Percentiles rank a stretch among this genome's conserved stretches.
Evolutionary conservation across 1,140 invertebrate genomes (phyloP).

Genomic region (Gonioctena quinquepunctata): DNA sequence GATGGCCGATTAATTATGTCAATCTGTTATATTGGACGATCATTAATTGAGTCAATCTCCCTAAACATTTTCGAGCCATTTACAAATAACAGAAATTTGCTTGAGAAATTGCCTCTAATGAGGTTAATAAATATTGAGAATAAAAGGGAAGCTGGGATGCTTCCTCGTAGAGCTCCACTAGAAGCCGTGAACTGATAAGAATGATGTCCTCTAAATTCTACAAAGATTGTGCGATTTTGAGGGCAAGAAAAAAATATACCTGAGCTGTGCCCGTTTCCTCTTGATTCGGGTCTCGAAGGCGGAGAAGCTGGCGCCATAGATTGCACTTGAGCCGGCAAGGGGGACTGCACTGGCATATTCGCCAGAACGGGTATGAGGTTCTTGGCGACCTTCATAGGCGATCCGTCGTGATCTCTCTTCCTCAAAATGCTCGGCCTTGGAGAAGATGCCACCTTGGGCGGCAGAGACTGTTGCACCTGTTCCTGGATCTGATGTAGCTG

Average conservation of each 20-base stretch:
- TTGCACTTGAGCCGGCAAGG: conserved; percentile 9
- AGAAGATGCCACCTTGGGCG: conserved; percentile 48
- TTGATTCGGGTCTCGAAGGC: conserved; percentile 58
- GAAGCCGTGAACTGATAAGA: no score
- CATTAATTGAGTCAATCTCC: no score
- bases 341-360: conserved; percentile 36
- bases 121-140: no score
- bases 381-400: conserved; percentile 49
- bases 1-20: no score
- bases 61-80: no score
- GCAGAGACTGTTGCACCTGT: conserved; percentile 22
- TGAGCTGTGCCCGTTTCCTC: conserved; percentile 60
- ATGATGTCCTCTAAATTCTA: no score
- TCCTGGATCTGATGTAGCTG: background rate
- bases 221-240: no score
- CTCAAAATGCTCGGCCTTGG: conserved; percentile 53
- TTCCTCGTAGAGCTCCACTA: no score
- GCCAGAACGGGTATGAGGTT: conserved; percentile 59
- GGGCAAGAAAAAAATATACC: conserved; percentile 33
- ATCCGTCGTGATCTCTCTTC: conserved; percentile 53
- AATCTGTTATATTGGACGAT: no score
- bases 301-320: conserved; percentile 56
- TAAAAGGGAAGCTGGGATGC: no score
- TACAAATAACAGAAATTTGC: no score
- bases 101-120: no score